These are phyloP conservation scores for Bucorvus abyssinicus DNA, from an alignment of 2,797 vertebrate genomes.

Conservation along the genomic window DNA sequence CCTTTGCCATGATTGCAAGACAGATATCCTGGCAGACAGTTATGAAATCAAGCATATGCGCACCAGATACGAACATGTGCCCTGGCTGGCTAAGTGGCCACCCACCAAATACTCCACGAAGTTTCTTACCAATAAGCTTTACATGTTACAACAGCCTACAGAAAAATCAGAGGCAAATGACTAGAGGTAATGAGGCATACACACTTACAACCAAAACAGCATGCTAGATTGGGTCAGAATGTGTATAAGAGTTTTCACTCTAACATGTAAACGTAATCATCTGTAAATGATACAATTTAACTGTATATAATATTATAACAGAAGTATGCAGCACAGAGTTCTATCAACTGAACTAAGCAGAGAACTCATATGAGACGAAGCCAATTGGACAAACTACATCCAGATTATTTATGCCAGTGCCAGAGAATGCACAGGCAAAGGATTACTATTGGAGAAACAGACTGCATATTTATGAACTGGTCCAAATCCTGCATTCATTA, in stretches of 20 bases:
- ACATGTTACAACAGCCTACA: not conserved
- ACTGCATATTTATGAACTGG: not conserved
- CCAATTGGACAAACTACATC: not conserved
- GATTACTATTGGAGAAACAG: not conserved
- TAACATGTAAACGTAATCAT: not conserved
- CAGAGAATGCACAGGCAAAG: not conserved
- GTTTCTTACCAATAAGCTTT: not conserved
- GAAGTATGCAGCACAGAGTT: not conserved
- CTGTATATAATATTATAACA: not conserved
- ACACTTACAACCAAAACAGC: not conserved
- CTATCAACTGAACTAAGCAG: not conserved
- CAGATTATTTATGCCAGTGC: not conserved
- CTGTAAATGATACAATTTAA: not conserved
- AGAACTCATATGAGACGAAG: not conserved
- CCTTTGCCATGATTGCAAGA: not conserved
- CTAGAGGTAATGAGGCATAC: not conserved
- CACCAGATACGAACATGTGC: accelerated
- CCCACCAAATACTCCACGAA: not conserved
- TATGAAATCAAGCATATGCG: not conserved
- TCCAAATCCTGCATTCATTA: not conserved
- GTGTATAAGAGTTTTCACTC: not conserved
- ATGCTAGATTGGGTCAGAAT: not conserved
- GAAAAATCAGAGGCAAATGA: not conserved
- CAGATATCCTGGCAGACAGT: not conserved
- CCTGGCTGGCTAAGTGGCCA: not conserved